These are phyloP conservation scores for Cerastoderma edule DNA, from an alignment of 2,888 invertebrate genomes.

Conservation along the genomic window DNA sequence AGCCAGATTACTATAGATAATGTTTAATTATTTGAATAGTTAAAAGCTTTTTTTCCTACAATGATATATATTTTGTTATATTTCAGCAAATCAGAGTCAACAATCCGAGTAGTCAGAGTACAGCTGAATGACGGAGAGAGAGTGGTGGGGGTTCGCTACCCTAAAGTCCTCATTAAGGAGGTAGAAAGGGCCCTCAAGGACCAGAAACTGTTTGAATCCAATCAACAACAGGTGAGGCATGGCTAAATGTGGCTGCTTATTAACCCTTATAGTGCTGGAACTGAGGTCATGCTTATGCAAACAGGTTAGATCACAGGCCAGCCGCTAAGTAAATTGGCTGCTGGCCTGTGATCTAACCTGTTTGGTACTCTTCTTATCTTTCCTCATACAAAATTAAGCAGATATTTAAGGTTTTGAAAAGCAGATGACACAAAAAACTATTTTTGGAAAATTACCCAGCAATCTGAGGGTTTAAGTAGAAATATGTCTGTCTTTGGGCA, in stretches of 20 bases:
- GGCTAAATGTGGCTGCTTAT: neutral
- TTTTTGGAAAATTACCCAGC: no score
- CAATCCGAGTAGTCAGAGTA: constrained; percentile 79
- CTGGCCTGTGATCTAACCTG: neutral
- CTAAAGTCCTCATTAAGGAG: constrained; percentile 71
- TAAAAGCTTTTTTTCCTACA: no score
- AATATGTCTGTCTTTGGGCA: no score
- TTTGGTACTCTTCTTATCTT: neutral
- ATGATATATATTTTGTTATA: neutral
- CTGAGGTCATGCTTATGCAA: neutral
- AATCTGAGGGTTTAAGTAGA: no score
- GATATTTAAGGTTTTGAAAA: no score
- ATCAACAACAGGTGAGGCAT: constrained; percentile 24
- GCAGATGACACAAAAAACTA: no score
- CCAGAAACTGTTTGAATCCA: constrained; percentile 59
- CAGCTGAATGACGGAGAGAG: constrained; percentile 78
- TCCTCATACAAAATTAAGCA: no score
- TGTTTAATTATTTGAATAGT: no score
- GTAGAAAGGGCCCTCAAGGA: constrained; percentile 73
- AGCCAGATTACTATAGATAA: no score
- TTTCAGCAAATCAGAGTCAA: constrained; percentile 77
- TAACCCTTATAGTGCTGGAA: neutral
- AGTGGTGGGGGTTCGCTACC: constrained; percentile 80
- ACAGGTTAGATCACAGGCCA: neutral
- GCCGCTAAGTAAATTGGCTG: no score